Evolutionary conservation across 2,797 vertebrate species (phyloP).

Genomic region (Brotula barbata): DNA sequence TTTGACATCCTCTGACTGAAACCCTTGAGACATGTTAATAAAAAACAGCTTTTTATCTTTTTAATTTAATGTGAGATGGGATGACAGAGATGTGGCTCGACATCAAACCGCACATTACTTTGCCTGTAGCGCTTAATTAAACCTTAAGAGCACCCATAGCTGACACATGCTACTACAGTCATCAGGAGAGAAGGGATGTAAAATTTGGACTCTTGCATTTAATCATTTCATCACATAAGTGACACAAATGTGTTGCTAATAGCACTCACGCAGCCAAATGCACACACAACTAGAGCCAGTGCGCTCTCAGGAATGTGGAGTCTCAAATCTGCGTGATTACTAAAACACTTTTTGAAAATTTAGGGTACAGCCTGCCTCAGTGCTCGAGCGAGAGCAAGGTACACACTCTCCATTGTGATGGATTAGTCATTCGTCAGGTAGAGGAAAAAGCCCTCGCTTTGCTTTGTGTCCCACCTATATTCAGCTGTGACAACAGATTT

Average conservation of each 20-base stretch:
- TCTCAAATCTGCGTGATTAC: slow-evolving; percentile 15
- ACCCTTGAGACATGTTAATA: slow-evolving; percentile 9
- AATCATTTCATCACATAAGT: slow-evolving; percentile 6
- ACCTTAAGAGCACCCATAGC: slow-evolving; percentile 12
- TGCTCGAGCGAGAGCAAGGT: slow-evolving; percentile 2
- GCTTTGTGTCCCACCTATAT: too few species aligned
- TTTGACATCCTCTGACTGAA: slow-evolving; percentile 16
- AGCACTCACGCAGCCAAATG: neutral
- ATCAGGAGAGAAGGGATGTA: neutral
- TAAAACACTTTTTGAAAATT: neutral
- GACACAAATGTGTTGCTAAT: slow-evolving; percentile 3
- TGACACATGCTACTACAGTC: slow-evolving; percentile 5
- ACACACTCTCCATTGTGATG: slow-evolving; percentile 15
- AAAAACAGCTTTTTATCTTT: slow-evolving; percentile 4
- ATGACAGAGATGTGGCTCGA: neutral
- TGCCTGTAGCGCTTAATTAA: slow-evolving; percentile 35
- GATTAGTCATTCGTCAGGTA: slow-evolving; percentile 20
- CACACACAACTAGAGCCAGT: slow-evolving; percentile 1
- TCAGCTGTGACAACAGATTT: slow-evolving; percentile 13
- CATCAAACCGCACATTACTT: slow-evolving; percentile 13
- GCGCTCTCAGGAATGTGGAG: slow-evolving; percentile 11
- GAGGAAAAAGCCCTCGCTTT: slow-evolving; percentile 29
- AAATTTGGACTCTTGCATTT: neutral
- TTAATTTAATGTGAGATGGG: slow-evolving; percentile 19
- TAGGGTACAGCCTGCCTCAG: slow-evolving; percentile 2